Evolutionary conservation across 2,797 vertebrate genomes (phyloP), one percentile per base, ranked within the genome.

Genomic region (Pogoniulus pusillus): DNA sequence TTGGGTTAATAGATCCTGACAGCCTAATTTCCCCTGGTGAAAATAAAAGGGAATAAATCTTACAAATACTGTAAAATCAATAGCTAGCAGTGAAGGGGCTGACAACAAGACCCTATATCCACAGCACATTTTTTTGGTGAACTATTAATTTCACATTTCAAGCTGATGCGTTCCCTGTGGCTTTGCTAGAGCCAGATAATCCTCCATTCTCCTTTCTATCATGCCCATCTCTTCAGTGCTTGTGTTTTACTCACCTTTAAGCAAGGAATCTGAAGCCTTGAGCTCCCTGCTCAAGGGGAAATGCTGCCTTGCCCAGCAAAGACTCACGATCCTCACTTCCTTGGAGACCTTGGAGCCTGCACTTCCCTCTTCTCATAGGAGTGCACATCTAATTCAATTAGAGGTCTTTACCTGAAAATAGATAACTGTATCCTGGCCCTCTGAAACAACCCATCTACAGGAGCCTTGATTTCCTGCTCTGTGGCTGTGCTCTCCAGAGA

Each of bases 1-100:
- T 94, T 2, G 35, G 95, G 92, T 95, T 96, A 96, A 96, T 96
- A 95, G 94, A 93, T 95, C 93, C 87, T 96, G 95, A 93, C 95
- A 95, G 88, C 71, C 87, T 95, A 95, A 97, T 96, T 97, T 97
- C 96, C 96, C 95, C 81, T 90, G 91, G 93, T 95, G 93, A 93
- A 96, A 96, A 94, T 96, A 95, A 94, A 95, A 94, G 92, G 78
- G 87, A 94, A 94, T 97, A 96, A 95, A 96, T 97, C 95, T 96
- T 85, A 91, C 34, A 93, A 93, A 93, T 94, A 96, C 94, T 96
- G 95, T 95, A 96, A 96, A 97, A 96, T 96, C 96, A 85, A 97
- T 97, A 96, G 68, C 70, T 87, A 79, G 85, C 93, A 92, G 90
- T 75, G 92, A 93, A 94, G 93, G 90, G 83, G 69, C 92, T 94